A percentile compares a stretch with the other conserved stretches of the same genome.
Evolutionary conservation across 2,113 vertebrate genomes (phyloP).

Genomic region (Theristicus caerulescens): DNA sequence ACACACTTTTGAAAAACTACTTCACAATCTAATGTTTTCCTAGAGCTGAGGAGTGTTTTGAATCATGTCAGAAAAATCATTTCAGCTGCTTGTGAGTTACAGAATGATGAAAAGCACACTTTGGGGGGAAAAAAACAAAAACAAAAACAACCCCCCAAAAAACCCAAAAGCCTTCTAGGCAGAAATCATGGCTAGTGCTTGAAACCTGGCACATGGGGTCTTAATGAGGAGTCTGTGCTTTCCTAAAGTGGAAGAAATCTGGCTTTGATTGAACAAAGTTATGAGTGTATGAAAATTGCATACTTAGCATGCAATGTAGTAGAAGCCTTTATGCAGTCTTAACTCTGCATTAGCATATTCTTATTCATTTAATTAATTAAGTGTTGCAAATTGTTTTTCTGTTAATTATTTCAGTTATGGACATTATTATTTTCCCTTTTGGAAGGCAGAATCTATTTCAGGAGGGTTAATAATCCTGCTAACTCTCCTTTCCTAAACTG

Average conservation of each 20-base stretch:
- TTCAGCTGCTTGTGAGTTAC: not conserved
- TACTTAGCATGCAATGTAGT: not conserved
- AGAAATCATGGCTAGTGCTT: not conserved
- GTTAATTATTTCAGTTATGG: conserved; percentile 65
- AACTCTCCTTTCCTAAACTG: conserved; percentile 9
- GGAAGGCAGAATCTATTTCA: conserved; percentile 37
- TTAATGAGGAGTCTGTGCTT: not conserved
- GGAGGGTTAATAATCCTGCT: conserved; percentile 59
- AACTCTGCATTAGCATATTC: conserved; percentile 51
- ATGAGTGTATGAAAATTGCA: not conserved
- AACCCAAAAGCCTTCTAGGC: not conserved
- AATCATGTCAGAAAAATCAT: not conserved
- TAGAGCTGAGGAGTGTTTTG: not conserved
- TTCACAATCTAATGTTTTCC: not conserved
- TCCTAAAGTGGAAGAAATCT: conserved; percentile 18
- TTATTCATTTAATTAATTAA: conserved; percentile 64
- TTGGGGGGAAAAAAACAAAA: not conserved
- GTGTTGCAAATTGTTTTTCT: conserved; percentile 57
- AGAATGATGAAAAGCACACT: not conserved
- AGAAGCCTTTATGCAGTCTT: conserved; percentile 23
- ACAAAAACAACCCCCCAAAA: not conserved
- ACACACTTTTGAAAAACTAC: not conserved
- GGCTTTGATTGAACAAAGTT: conserved; percentile 44
- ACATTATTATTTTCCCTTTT: conserved; percentile 61
- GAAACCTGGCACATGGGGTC: not conserved